Evolutionary conservation across 2,113 vertebrate species (phyloP), one percentile per base, ranked within the genome.

Genomic region (Coturnix japonica): DNA sequence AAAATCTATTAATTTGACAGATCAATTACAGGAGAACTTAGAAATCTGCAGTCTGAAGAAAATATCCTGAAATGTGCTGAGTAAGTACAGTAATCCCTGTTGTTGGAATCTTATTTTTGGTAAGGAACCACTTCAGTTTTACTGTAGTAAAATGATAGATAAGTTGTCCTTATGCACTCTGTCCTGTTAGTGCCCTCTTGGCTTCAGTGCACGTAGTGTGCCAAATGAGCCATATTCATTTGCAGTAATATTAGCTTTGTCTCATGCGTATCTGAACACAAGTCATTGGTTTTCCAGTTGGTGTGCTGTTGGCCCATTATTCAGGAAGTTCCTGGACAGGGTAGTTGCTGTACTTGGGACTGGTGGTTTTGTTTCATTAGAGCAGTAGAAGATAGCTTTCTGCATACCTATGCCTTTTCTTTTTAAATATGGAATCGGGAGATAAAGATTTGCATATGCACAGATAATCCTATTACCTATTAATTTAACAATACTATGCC

Each of bases 1-100:
- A 69, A 49, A 83, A 39, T 43, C 39, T 56, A 92, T 93, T 83
- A 35, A 85, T 41, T 70, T 47, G 53, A 53, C 76, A 83, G 90
- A 79, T 19, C 89, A 72, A 72, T 76, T 78, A 60, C 83, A 81
- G 43, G 72, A 80, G 31, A 70, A 67, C 9, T 39, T 39, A 39
- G 47, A 57, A 49, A 70, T 35, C 43, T 53, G 33, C 53, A 65
- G 53, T 33, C 44, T 76, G 35, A 82, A 82, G 7, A 65, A 57
- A 61, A 61, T 19, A 25, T 3, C 5, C 44, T 65, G 75, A 61
- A 72, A 81, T 21, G 16, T 60, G 33, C 6, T n/a, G 54, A 63
- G 5, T 64, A 60, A 63, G 5, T 64, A 41, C n/a, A 84, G 65
- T 25, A 54, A 23, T 47, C 44, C 49, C 72, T 70, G 49, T 44